phyloP scores from a whole-genome alignment of 2,113 vertebrate species.

The Scytalopus superciliaris region DNA sequence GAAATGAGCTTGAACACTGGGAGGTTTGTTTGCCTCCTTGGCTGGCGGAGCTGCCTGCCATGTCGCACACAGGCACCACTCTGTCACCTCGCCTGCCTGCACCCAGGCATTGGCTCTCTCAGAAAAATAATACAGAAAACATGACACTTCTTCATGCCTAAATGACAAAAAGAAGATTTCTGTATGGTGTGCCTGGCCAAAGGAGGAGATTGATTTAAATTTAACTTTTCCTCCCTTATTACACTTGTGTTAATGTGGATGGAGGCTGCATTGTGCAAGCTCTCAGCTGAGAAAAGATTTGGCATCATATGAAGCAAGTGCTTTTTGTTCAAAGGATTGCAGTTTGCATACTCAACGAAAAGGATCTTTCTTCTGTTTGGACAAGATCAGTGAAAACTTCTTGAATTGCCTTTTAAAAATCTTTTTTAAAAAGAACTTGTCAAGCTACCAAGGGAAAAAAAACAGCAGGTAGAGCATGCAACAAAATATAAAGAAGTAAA shows the following conservation, averaged over 20 bases:
- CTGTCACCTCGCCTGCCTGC: not conserved
- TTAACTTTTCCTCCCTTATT: not conserved
- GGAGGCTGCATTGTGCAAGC: not conserved
- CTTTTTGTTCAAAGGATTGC: slow-evolving; percentile 53
- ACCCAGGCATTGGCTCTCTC: rapidly evolving
- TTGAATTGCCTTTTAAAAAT: slow-evolving; percentile 15
- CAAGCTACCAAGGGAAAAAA: not conserved
- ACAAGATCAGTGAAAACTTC: slow-evolving; percentile 28
- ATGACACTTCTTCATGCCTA: not conserved
- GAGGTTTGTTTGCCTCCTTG: not conserved
- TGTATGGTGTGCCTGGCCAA: not conserved
- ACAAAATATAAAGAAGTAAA: slow-evolving; percentile 29
- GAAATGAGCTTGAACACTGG: not conserved
- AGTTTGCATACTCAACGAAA: slow-evolving; percentile 1
- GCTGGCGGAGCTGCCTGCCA: not conserved
- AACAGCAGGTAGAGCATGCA: slow-evolving; percentile 26
- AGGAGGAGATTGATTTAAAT: not conserved
- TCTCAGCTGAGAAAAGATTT: not conserved
- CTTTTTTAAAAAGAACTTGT: slow-evolving; percentile 4
- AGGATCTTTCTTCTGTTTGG: slow-evolving; percentile 10
- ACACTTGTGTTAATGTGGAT: not conserved
- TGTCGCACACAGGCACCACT: not conserved
- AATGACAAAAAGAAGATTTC: not conserved
- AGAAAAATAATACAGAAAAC: not conserved
- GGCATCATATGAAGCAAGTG: slow-evolving; percentile 20